Evolutionary conservation across 1,140 invertebrate species (phyloP), one percentile per base, ranked within the genome.

Genomic region (Calliphora vicina): DNA sequence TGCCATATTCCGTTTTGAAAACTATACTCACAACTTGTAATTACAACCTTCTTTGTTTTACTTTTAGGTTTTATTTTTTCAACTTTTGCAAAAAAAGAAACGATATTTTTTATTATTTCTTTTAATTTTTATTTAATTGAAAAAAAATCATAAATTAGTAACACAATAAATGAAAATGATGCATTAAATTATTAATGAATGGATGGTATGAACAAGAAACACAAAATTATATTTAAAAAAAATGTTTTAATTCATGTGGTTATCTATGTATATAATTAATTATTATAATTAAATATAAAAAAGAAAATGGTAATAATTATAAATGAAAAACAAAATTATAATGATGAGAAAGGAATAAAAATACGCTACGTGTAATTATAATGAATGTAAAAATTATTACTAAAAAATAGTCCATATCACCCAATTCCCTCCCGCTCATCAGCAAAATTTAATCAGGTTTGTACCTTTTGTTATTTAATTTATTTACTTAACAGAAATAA

Each of bases 201-300:
- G n/a, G n/a, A n/a, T 67, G 61, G 43, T 81, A 81, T 23, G 25
- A 81, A 29, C 25, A 67, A 81, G 50, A 35, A 61, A 26, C n/a
- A 74, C 25, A 35, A 35, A 74, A 74, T 13, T 35, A 29, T 25
- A 74, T 23, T n/a, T 35, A 43, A 29, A 76, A 76, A 2, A 76
- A 76, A 50, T 81, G 50, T 67, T 87, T 87, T 84, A 85, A 89
- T 87, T 87, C 86, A 87, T 89, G 88, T 89, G 88, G 88, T 89
- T 89, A 89, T 89, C 87, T 89, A 89, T 89, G 88, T 89, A 89
- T 89, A 89, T 89, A 89, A 89, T 89, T 89, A 88, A 89, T 89
- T 89, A 88, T 89, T 88, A 88, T 88, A 89, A 80, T 84, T 87
- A 88, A 89, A 87, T 86, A 88, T 35, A 82, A 88, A 88, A 86